phyloP scores from a whole-genome alignment of 2,888 invertebrate species.

The Didymodactylos carnosus region DNA sequence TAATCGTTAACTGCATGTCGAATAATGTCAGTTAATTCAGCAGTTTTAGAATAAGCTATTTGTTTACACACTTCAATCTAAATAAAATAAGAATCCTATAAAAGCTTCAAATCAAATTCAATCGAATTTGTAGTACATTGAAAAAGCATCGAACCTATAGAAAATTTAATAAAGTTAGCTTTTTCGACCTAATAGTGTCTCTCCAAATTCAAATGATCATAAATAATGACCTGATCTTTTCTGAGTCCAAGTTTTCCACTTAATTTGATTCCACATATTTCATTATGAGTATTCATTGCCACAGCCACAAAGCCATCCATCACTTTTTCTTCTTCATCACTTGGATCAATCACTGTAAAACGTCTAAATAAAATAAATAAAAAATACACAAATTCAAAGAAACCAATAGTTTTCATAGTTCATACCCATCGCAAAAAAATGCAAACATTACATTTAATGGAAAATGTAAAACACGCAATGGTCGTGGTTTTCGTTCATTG shows the following conservation, averaged over 20 bases:
- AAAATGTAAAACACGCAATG: slow-evolving; percentile 69
- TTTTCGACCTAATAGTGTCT: too few species aligned
- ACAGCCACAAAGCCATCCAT: slow-evolving; percentile 61
- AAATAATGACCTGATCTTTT: slow-evolving; percentile 31
- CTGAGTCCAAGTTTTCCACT: slow-evolving; percentile 29
- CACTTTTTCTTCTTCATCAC: slow-evolving; percentile 59
- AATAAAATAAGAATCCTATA: too few species aligned
- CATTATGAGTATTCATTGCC: slow-evolving; percentile 71
- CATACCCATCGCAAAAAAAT: slow-evolving; percentile 58
- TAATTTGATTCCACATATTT: slow-evolving; percentile 61
- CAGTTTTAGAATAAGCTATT: neutral
- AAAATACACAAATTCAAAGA: neutral
- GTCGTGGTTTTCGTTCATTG: slow-evolving; percentile 65
- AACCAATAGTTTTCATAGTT: neutral
- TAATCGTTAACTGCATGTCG: neutral
- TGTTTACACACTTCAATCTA: neutral
- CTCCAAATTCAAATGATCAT: too few species aligned
- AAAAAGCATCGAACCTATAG: too few species aligned
- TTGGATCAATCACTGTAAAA: slow-evolving; percentile 54
- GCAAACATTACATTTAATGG: slow-evolving; percentile 71
- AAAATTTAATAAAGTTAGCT: too few species aligned
- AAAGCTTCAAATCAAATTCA: too few species aligned
- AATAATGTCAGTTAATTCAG: neutral
- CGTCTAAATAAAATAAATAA: slow-evolving; percentile 23
- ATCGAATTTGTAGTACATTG: too few species aligned